These are phyloP conservation scores for Hypocryptadius cinnamomeus DNA, from an alignment of 2,113 vertebrate species.

Conservation along the genomic window DNA sequence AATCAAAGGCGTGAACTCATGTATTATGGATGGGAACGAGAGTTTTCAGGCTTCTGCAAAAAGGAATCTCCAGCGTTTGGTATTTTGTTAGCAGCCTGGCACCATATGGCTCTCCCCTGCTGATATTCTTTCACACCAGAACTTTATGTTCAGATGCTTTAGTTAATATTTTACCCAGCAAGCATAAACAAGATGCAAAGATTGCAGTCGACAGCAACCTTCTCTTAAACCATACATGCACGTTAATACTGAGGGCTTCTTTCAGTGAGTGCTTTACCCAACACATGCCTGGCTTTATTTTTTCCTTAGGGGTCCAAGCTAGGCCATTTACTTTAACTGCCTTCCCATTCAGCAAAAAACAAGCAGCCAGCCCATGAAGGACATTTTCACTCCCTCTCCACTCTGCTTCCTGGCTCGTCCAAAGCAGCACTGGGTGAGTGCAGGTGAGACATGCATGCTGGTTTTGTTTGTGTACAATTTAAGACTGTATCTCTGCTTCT, in stretches of 20 bases:
- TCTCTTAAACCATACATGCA: neutral
- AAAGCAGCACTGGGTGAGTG: neutral
- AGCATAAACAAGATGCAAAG: constrained; percentile 65
- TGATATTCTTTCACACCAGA: constrained; percentile 54
- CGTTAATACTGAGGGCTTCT: neutral
- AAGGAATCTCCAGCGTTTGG: constrained; percentile 28
- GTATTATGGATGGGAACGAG: constrained; percentile 50
- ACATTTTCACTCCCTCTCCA: neutral
- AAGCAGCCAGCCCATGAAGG: neutral
- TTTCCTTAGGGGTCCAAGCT: neutral
- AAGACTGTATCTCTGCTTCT: neutral
- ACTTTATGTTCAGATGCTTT: constrained; percentile 24
- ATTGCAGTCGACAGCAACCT: constrained; percentile 49
- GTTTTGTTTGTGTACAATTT: neutral
- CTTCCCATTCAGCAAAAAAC: neutral
- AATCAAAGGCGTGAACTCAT: constrained; percentile 61
- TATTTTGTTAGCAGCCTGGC: constrained; percentile 41
- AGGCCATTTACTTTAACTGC: neutral
- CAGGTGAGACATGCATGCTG: accelerated
- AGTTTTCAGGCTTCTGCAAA: constrained; percentile 48
- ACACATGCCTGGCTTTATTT: neutral
- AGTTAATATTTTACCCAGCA: constrained; percentile 49
- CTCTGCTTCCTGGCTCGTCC: neutral
- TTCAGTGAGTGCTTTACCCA: neutral
- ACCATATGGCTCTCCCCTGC: constrained; percentile 62